phyloP scores from a whole-genome alignment of 2,888 invertebrate species.

The Timandra comae region DNA sequence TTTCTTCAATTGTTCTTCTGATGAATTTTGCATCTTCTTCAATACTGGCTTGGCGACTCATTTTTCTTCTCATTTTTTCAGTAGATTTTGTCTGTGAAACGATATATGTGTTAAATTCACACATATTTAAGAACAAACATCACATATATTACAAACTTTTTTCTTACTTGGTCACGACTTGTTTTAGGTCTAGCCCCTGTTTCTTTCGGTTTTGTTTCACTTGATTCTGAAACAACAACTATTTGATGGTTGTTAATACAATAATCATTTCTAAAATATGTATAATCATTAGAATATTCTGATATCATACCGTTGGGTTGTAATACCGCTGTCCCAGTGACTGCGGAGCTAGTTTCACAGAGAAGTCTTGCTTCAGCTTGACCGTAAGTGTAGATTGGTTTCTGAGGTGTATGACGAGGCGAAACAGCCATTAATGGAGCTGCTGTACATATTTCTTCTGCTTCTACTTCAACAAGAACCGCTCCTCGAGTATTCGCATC shows the following conservation, averaged over 20 bases:
- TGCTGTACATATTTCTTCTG: slow-evolving; percentile 86
- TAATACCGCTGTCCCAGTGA: slow-evolving; percentile 63
- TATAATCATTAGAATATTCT: no score
- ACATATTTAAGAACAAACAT: no score
- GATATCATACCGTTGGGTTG: slow-evolving; percentile 58
- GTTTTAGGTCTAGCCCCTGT: slow-evolving; percentile 41
- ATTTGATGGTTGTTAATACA: no score
- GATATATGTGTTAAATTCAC: slow-evolving; percentile 18
- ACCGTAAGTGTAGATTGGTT: slow-evolving; percentile 83
- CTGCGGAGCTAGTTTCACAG: slow-evolving; percentile 61
- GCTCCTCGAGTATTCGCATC: slow-evolving; percentile 80
- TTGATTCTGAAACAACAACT: slow-evolving; percentile 47
- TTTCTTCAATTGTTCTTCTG: slow-evolving; percentile 68
- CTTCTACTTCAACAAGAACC: slow-evolving; percentile 87
- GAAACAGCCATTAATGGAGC: slow-evolving; percentile 81
- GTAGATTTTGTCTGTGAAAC: slow-evolving; percentile 38
- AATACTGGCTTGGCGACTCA: slow-evolving; percentile 58
- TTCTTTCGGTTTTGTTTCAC: slow-evolving; percentile 38
- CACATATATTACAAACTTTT: slow-evolving; percentile 11
- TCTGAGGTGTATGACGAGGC: slow-evolving; percentile 79
- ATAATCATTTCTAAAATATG: no score
- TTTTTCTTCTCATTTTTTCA: slow-evolving; percentile 43
- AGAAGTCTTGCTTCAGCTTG: slow-evolving; percentile 75
- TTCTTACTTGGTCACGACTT: slow-evolving; percentile 54
- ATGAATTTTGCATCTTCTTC: slow-evolving; percentile 70